Conservation (phyloP, 2,888 invertebrate species). For the Schizaphis graminum region DNA sequence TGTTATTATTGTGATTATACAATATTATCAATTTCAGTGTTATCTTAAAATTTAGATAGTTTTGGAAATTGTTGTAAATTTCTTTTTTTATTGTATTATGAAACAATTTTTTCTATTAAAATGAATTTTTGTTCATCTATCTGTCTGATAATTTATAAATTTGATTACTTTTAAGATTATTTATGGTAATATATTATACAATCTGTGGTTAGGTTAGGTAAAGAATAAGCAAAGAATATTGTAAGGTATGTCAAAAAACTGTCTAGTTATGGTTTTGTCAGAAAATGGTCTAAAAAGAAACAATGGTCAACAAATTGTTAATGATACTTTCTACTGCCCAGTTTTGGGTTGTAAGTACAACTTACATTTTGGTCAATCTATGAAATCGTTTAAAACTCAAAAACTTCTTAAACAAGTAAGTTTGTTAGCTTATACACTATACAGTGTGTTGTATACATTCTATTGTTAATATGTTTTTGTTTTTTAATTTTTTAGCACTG, state of each 20-base stretch:
- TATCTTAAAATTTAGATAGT: neutral
- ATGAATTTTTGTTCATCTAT: too few relatives aligned
- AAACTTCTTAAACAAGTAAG: slow-evolving; percentile 60
- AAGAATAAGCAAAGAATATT: neutral
- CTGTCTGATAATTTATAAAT: neutral
- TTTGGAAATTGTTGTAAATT: neutral
- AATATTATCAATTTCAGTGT: neutral
- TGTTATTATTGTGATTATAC: neutral
- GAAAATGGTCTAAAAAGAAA: neutral
- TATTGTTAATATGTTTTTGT: neutral
- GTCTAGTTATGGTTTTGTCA: neutral
- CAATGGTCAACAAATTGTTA: neutral
- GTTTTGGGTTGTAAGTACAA: slow-evolving; percentile 54
- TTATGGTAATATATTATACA: neutral
- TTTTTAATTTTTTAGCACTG: slow-evolving; percentile 58
- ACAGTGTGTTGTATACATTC: neutral
- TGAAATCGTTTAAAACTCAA: slow-evolving; percentile 41
- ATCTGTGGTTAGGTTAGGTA: neutral
- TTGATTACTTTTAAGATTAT: neutral
- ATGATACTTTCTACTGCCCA: slow-evolving; percentile 36
- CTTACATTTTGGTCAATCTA: neutral
- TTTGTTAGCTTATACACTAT: neutral
- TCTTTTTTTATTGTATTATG: too few relatives aligned
- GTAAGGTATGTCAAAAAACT: slow-evolving; percentile 19
- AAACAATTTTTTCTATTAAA: too few relatives aligned